Percentiles rank a stretch among this genome's conserved stretches.
Evolutionary conservation across 2,797 vertebrate genomes (phyloP).

Genomic region (Malurus leucopterus): DNA sequence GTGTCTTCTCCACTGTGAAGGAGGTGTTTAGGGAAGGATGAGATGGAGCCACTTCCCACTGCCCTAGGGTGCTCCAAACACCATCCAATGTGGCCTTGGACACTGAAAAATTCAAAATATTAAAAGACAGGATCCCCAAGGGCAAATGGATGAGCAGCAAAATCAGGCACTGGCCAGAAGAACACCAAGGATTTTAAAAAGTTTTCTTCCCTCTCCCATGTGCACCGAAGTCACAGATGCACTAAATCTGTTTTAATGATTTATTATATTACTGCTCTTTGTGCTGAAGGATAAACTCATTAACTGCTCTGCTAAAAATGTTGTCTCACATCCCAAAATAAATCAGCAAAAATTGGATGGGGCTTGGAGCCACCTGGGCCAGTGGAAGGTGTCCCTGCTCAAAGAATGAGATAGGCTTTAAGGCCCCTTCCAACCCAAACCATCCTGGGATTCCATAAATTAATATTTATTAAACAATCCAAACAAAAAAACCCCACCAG

Average conservation of each 20-base stretch:
- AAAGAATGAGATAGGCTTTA: not conserved
- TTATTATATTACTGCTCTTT: not conserved
- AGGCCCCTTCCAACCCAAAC: not conserved
- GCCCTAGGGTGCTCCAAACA: rapidly evolving
- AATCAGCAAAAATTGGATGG: not conserved
- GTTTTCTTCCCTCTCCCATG: not conserved
- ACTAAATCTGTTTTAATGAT: not conserved
- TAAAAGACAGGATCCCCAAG: not conserved
- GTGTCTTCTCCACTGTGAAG: not conserved
- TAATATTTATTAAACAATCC: not conserved
- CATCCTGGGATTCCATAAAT: not conserved
- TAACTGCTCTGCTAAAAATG: not conserved
- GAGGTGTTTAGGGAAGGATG: not conserved
- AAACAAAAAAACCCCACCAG: not conserved
- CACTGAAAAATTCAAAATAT: not conserved
- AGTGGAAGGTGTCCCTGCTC: not conserved
- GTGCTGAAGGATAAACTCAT: not conserved
- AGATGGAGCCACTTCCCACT: not conserved
- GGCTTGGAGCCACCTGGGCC: not conserved
- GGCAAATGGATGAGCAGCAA: not conserved
- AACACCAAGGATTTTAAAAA: not conserved
- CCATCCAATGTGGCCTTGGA: not conserved
- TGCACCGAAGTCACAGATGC: not conserved
- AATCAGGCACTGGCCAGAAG: not conserved
- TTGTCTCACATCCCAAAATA: not conserved